phyloP scores from a whole-genome alignment of 53 echinoderm and acorn worm species.

The Crossaster papposus region DNA sequence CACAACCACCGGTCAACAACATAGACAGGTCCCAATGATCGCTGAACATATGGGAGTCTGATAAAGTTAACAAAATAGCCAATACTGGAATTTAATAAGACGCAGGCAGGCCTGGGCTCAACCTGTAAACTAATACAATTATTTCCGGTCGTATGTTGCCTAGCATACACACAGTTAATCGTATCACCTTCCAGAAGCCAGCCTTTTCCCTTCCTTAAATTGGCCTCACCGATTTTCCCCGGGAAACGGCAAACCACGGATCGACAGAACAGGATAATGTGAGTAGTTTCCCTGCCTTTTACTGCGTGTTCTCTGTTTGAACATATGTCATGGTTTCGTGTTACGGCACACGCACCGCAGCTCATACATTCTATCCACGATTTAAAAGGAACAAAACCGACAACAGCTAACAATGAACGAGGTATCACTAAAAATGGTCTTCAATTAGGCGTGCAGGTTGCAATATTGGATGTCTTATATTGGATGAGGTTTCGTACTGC shows the following conservation, averaged over 20 bases:
- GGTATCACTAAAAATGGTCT: not conserved
- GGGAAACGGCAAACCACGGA: slow-evolving; percentile 8
- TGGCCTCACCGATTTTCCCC: slow-evolving; percentile 6
- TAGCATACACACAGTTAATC: slow-evolving; percentile 37
- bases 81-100: slow-evolving; percentile 32
- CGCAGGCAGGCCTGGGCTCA: slow-evolving; percentile 29
- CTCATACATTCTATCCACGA: not conserved
- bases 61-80: slow-evolving; percentile 23
- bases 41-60: not conserved
- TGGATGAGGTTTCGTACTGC: not conserved
- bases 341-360: not conserved
- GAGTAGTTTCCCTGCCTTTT: not conserved
- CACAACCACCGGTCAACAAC: not conserved
- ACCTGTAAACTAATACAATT: slow-evolving; percentile 53
- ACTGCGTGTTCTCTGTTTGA: slow-evolving; percentile 24
- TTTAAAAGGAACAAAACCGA: not conserved
- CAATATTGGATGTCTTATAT: not conserved
- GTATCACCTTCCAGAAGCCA: slow-evolving; percentile 18
- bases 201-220: not conserved
- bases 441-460: not conserved
- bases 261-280: slow-evolving; percentile 33
- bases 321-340: slow-evolving; percentile 36
- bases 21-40: not conserved
- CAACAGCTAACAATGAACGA: not conserved
- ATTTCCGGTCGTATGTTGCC: slow-evolving; percentile 46